Percentiles rank a stretch among this genome's conserved stretches.
phyloP scores from a whole-genome alignment of 2,113 vertebrate genomes.

The Turnix velox region DNA sequence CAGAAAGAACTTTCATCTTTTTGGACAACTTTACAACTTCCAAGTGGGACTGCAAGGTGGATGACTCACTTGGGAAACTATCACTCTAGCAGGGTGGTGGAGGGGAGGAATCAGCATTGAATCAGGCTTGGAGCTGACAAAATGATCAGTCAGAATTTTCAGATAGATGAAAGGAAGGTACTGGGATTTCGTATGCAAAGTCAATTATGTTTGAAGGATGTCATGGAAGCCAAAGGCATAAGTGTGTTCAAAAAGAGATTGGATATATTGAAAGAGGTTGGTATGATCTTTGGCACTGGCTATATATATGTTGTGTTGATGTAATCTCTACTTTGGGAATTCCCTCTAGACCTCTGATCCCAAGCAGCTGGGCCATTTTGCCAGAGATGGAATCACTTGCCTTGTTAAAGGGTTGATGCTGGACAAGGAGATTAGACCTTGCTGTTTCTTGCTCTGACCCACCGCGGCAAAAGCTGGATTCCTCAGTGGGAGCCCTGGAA shows the following conservation, averaged over 20 bases:
- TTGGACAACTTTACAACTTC: too few relatives aligned
- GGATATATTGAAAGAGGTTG: neutral
- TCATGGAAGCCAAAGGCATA: neutral
- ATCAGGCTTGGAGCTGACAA: neutral
- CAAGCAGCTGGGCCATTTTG: neutral
- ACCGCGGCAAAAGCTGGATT: neutral
- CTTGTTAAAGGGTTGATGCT: neutral
- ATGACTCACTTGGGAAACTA: neutral
- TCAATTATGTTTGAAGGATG: neutral
- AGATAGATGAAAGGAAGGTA: neutral
- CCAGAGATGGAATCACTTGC: neutral
- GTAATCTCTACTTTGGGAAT: constrained; percentile 18
- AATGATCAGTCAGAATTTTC: neutral
- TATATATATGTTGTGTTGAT: neutral
- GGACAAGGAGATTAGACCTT: neutral
- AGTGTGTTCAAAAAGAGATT: neutral
- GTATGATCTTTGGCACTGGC: neutral
- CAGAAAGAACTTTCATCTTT: neutral
- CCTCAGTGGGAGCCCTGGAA: neutral
- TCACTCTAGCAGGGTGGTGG: neutral
- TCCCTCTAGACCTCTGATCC: neutral
- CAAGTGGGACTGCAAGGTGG: neutral
- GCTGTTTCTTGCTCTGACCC: neutral
- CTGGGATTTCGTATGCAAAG: neutral
- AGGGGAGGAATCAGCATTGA: neutral